Evolutionary conservation across 1,140 invertebrate species (phyloP).

Genomic region (Drosophila biarmipes): DNA sequence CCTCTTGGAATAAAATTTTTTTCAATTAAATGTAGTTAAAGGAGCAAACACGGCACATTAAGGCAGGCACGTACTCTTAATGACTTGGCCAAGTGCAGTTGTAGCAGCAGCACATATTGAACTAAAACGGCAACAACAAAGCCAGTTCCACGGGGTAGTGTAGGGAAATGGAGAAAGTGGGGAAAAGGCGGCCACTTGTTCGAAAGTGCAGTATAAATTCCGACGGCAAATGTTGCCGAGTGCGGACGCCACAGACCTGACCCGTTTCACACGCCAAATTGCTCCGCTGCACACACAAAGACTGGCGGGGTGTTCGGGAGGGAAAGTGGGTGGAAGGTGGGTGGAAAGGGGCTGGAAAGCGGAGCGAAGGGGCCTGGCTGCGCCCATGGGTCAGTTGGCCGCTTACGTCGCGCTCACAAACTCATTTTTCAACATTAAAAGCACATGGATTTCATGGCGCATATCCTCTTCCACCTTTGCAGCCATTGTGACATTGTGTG

Average conservation of each 20-base stretch:
- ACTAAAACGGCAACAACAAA: conserved; percentile 61
- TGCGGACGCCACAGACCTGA: conserved; percentile 63
- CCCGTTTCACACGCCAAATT: conserved; percentile 81
- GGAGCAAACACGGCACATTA: conserved; percentile 20
- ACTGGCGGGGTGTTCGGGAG: conserved; percentile 5
- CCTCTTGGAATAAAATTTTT: conserved; percentile 67
- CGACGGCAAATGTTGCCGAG: conserved; percentile 39
- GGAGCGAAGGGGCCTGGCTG: neutral
- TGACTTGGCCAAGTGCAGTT: conserved; percentile 67
- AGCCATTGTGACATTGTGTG: conserved; percentile 38
- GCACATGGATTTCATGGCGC: conserved; percentile 76
- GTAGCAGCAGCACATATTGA: conserved; percentile 61
- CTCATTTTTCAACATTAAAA: conserved; percentile 82
- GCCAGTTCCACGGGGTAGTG: neutral
- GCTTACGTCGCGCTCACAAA: conserved; percentile 70
- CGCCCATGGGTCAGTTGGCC: conserved; percentile 33
- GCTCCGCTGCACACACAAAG: conserved; percentile 77
- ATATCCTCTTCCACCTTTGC: conserved; percentile 71
- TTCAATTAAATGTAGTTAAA: conserved; percentile 77
- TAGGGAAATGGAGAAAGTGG: conserved; percentile 5
- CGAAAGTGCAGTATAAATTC: conserved; percentile 72
- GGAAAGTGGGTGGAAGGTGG: neutral
- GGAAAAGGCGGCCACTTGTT: conserved; percentile 48
- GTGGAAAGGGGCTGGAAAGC: neutral
- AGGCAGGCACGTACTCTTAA: conserved; percentile 60